Evolutionary conservation across 1,140 invertebrate genomes (phyloP).

Genomic region (Lutraria rhynchaena): DNA sequence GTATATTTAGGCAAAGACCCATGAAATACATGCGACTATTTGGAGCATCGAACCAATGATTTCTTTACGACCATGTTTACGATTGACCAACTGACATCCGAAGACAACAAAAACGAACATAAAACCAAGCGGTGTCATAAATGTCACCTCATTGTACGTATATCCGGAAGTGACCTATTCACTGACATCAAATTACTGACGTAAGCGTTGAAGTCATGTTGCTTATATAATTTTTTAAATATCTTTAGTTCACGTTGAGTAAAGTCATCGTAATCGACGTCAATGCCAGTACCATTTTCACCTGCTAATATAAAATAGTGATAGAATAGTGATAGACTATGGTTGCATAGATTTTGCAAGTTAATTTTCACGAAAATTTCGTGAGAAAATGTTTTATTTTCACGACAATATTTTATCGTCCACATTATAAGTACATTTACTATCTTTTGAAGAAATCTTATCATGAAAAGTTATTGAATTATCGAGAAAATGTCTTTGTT

Average conservation of each 20-base stretch:
- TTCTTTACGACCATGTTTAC: constrained; percentile 81
- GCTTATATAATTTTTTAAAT: constrained; percentile 96
- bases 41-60: too few species aligned
- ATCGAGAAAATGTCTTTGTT: too few species aligned
- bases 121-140: too few species aligned
- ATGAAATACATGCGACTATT: background rate
- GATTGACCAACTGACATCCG: background rate
- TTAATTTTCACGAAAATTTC: too few species aligned
- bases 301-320: background rate
- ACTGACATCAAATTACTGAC: constrained; percentile 97
- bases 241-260: constrained; percentile 90
- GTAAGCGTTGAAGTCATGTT: constrained; percentile 99
- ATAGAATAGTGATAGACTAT: too few species aligned
- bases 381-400: too few species aligned
- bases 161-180: constrained; percentile 88
- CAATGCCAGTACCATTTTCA: constrained; percentile 82
- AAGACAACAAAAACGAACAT: too few species aligned
- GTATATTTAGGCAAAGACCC: background rate
- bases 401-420: too few species aligned
- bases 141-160: constrained; percentile 94
- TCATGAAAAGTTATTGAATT: too few species aligned
- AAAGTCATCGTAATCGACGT: constrained; percentile 90
- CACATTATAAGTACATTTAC: too few species aligned
- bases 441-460: too few species aligned
- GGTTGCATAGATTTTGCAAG: too few species aligned